These are phyloP conservation scores for Ptychadena robeensis DNA, from an alignment of 2,797 vertebrate genomes.

Conservation along the genomic window DNA sequence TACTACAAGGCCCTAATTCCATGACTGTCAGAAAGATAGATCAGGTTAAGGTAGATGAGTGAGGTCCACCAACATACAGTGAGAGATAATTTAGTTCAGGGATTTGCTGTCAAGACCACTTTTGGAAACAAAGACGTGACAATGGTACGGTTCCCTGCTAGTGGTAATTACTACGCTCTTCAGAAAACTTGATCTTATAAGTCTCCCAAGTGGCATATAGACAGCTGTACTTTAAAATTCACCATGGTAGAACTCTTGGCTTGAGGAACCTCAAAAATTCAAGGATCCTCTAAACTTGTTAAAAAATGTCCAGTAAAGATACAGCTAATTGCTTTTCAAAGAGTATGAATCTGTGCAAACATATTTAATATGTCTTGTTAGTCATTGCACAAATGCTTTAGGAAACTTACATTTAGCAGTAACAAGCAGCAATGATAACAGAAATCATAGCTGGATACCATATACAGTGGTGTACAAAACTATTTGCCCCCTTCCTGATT, in stretches of 20 bases:
- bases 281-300: slow-evolving; percentile 23
- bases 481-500: too few species aligned
- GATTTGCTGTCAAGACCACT: slow-evolving; percentile 32
- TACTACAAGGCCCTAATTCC: slow-evolving; percentile 58
- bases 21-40: slow-evolving; percentile 41
- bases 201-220: slow-evolving; percentile 10
- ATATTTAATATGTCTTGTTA: neutral
- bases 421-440: neutral
- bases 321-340: neutral
- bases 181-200: slow-evolving; percentile 34
- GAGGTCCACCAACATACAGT: slow-evolving; percentile 42
- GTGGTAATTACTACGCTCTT: slow-evolving; percentile 31
- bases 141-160: slow-evolving; percentile 5
- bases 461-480: too few species aligned
- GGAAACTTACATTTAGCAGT: neutral
- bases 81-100: slow-evolving; percentile 18
- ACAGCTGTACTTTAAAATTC: slow-evolving; percentile 27
- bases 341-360: neutral
- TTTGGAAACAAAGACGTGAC: slow-evolving; percentile 20
- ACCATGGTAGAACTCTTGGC: slow-evolving; percentile 13
- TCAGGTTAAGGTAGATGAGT: slow-evolving; percentile 35
- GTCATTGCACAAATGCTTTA: neutral
- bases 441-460: too few species aligned
- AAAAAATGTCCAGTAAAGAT: neutral
- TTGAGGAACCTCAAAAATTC: slow-evolving; percentile 12